A percentile compares a stretch with the other conserved stretches of the same genome.
phyloP scores from a whole-genome alignment of 2,797 vertebrate species.

The Epinephelus malabaricus region DNA sequence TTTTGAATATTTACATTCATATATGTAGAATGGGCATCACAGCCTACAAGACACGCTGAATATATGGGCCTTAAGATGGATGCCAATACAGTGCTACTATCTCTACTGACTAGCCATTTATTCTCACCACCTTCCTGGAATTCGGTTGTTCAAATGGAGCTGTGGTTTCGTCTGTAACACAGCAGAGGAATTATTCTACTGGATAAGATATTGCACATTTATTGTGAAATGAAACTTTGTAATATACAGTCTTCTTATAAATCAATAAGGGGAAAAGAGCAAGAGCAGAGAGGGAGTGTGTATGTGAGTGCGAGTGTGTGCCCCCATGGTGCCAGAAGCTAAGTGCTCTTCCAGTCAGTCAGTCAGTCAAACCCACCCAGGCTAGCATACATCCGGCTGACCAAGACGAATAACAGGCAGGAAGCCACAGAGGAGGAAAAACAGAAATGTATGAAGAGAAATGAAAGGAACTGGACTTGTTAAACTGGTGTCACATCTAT shows the following conservation, averaged over 20 bases:
- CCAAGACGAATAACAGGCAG: constrained; percentile 35
- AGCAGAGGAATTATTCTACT: constrained; percentile 7
- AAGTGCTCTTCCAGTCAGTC: constrained; percentile 75
- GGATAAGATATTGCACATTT: constrained; percentile 11
- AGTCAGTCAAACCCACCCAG: constrained; percentile 48
- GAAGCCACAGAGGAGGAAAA: not conserved
- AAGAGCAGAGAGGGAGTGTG: not conserved
- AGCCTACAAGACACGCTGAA: too few species aligned
- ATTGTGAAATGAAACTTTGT: constrained; percentile 18
- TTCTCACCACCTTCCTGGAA: constrained; percentile 21
- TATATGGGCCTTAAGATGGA: not conserved
- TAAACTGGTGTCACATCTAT: constrained; percentile 2
- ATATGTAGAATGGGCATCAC: too few species aligned
- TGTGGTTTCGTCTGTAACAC: constrained; percentile 8
- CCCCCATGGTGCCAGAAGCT: constrained; percentile 49
- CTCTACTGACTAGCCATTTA: not conserved
- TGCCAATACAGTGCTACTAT: not conserved
- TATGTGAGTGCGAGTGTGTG: not conserved
- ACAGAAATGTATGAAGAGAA: not conserved
- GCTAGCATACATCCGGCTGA: constrained; percentile 50
- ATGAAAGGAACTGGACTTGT: not conserved
- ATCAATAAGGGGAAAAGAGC: constrained; percentile 34
- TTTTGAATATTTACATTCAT: not conserved
- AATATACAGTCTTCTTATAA: constrained; percentile 36
- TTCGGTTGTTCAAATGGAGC: constrained; percentile 21